phyloP scores from a whole-genome alignment of 1,140 invertebrate species.

The Drosophila bifasciata region DNA sequence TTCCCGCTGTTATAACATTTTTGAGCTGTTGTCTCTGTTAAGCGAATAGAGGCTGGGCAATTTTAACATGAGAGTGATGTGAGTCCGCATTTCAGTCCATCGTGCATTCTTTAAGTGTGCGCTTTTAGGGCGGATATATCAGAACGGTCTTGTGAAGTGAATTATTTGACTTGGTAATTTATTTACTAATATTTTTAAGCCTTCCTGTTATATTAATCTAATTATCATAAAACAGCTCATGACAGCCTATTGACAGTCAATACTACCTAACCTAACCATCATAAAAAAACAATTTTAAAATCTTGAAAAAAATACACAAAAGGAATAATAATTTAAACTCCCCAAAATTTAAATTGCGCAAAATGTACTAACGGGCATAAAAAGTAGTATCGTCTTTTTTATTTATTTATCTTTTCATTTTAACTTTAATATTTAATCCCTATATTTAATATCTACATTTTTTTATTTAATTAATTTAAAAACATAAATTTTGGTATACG shows the following conservation, averaged over 20 bases:
- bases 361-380: conserved; percentile 29
- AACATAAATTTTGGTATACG: too few relatives aligned
- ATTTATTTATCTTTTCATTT: too few relatives aligned
- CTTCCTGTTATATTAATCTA: neutral
- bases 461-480: too few relatives aligned
- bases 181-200: neutral
- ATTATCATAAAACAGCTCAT: too few relatives aligned
- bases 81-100: conserved; percentile 41
- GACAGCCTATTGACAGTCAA: too few relatives aligned
- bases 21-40: conserved; percentile 12
- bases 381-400: conserved; percentile 47
- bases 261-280: too few relatives aligned
- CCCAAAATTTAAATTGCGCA: conserved; percentile 51
- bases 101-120: conserved; percentile 45
- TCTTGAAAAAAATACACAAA: too few relatives aligned
- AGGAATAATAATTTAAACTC: neutral
- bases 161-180: conserved; percentile 22
- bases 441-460: too few relatives aligned
- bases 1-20: conserved; percentile 2
- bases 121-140: conserved; percentile 32
- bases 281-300: too few relatives aligned
- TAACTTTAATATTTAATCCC: too few relatives aligned
- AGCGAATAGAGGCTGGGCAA: neutral
- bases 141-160: neutral
- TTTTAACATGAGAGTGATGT: conserved; percentile 4